Evolutionary conservation across 2,888 invertebrate genomes (phyloP), one percentile per base, ranked within the genome.

Genomic region (Nyleta sp.): DNA sequence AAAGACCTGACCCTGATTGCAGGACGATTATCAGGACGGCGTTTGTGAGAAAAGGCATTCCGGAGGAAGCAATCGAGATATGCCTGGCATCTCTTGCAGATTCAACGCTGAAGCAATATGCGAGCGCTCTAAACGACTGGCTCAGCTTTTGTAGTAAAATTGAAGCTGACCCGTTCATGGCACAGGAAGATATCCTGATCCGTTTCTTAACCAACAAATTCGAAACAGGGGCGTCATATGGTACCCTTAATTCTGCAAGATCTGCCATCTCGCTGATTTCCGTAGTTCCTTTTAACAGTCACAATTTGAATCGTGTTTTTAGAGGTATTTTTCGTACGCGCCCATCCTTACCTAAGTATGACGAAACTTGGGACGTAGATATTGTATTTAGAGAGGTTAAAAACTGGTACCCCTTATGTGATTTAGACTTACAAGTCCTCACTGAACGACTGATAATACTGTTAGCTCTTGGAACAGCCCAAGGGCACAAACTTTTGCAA

Each of bases 101-200:
- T 0, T 67, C 65, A 10, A 84, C 84, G 1, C 17, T 79, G 0
- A 82, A 77, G 15, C 81, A 84, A 67, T 85, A 84, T 38, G 62
- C 33, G 1, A 31, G n/a, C 15, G 15, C n/a, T 62, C 57, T 50
- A 17, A 31, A 7, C 3, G 7, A 31, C 15, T 52, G 31, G 50
- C 2, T 31, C 10, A 15, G 0, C 31, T 71, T 44, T 68, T 65
- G 13, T 68, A 71, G 1, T n/a, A 1, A 4, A 8, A 11, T n/a
- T 59, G 40, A 65, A 17, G 60, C 46, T 48, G 78, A 75, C 40
- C 67, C 74, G 2, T 24, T 20, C 50, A 4, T 20, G 0, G 50
- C 17, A 0, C 50, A 33, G 8, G 22, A 52, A 10, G 17, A 52
- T 1, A 33, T 7, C 1, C 1, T 33, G 33, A 24, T 22, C 6